Evolutionary conservation across 2,797 vertebrate genomes (phyloP).

Genomic region (Zalophus californianus): DNA sequence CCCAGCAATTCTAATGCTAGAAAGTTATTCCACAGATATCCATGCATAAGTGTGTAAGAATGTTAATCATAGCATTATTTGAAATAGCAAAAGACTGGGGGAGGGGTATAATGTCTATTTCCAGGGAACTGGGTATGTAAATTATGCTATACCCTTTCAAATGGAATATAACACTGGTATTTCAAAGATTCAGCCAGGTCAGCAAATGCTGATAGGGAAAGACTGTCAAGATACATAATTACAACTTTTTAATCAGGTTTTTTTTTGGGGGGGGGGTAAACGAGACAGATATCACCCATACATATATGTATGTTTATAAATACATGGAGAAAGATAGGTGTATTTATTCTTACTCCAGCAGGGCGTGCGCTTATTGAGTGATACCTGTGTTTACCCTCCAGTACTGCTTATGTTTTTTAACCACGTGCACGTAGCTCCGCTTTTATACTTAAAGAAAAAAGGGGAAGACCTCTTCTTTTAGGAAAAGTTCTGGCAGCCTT

Average conservation of each 20-base stretch:
- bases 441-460: constrained; percentile 60
- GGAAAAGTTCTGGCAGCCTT: constrained; percentile 17
- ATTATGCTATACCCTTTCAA: neutral
- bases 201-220: neutral
- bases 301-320: neutral
- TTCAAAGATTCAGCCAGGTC: neutral
- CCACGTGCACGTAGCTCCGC: neutral
- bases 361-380: neutral
- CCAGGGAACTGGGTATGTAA: neutral
- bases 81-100: constrained; percentile 31
- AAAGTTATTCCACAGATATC: neutral
- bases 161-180: neutral
- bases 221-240: neutral
- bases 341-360: neutral
- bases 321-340: neutral
- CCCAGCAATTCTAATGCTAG: neutral
- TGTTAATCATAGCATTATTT: neutral
- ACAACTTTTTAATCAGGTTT: neutral
- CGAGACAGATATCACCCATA: neutral
- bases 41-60: neutral
- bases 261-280: neutral
- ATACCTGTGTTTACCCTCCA: neutral
- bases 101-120: neutral
- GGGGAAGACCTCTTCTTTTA: neutral
- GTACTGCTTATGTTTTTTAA: neutral